Conservation (phyloP, 2,797 vertebrate genomes). For the Sphaeramia orbicularis region DNA sequence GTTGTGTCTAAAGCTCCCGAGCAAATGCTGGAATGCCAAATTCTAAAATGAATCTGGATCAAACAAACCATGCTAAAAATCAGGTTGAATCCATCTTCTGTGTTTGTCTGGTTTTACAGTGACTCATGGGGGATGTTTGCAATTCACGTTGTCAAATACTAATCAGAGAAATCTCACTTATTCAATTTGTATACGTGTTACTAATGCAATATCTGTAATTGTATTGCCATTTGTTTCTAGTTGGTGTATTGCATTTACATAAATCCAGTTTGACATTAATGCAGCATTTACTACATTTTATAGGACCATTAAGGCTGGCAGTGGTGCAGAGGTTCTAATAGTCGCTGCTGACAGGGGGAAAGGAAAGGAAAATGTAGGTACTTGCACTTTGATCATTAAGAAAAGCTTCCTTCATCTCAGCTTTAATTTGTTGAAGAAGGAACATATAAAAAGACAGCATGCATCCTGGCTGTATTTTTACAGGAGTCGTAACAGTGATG, state of each 20-base stretch:
- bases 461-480: not conserved
- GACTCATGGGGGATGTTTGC: not conserved
- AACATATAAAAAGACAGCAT: not conserved
- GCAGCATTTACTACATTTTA: constrained; percentile 16
- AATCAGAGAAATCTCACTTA: not conserved
- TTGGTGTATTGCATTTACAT: not conserved
- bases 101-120: not conserved
- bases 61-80: too few species aligned
- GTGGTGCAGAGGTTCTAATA: constrained; percentile 3
- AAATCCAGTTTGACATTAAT: constrained; percentile 4
- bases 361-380: not conserved
- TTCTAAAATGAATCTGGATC: too few species aligned
- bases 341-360: not conserved
- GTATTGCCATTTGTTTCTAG: not conserved
- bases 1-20: too few species aligned
- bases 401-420: not conserved
- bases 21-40: too few species aligned
- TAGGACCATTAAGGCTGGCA: not conserved
- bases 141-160: not conserved
- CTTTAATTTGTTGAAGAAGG: constrained; percentile 5
- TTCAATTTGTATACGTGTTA: not conserved
- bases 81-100: too few species aligned
- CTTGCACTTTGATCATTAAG: not conserved
- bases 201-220: not conserved
- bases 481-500: not conserved